Base-by-base conservation (phyloP, 2,113 vertebrate genomes). In the Brachypteracias leptosomus region DNA sequence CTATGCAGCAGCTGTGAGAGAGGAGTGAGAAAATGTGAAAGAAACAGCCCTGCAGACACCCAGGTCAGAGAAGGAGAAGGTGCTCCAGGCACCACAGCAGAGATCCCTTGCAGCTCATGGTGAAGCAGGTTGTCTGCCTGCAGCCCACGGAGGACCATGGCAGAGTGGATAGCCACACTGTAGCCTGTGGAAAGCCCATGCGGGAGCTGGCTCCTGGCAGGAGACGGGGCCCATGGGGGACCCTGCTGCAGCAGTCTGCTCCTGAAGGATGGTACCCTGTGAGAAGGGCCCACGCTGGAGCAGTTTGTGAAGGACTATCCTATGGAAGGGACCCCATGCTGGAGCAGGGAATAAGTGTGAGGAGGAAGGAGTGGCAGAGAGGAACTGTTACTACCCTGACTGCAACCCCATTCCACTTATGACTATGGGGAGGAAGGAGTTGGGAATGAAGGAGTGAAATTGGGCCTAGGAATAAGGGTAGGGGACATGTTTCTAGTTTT, bases 161-260 rank as follows among this genome's bases (percentile, higher is more conserved):
- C 24, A 11, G n/a, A 54, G 46, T n/a, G 61, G 36, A 38, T 54
- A 25, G 1, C 10, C 24, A 26, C 8, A 42, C 8, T 90, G 25
- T 29, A 61, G 51, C 55, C 33, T 46, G 11, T 61, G 70, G n/a
- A 74, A 55, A 24, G 28, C 28, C 49, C 40, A 25, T 0, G 0
- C 13, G 65, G 68, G 54, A 89, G 58, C 14, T 58, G 52, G 26
- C 49, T 82, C 14, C 42, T 59, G 47, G 25, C 24, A 67, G 63
- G 44, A 89, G 29, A 35, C 67, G 21, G 44, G 49, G 16, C 47
- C 33, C 28, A 1, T 29, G 33, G 17, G 16, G 16, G 6, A 31
- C 16, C 29, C 17, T 51, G 59, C 73, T 85, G 74, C 55, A 78
- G 55, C 36, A 67, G 1, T 63, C 47, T 72, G 38, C 74, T 91